These are phyloP conservation scores for Conus betulinus DNA, from an alignment of 1,140 invertebrate genomes.

Conservation along the genomic window DNA sequence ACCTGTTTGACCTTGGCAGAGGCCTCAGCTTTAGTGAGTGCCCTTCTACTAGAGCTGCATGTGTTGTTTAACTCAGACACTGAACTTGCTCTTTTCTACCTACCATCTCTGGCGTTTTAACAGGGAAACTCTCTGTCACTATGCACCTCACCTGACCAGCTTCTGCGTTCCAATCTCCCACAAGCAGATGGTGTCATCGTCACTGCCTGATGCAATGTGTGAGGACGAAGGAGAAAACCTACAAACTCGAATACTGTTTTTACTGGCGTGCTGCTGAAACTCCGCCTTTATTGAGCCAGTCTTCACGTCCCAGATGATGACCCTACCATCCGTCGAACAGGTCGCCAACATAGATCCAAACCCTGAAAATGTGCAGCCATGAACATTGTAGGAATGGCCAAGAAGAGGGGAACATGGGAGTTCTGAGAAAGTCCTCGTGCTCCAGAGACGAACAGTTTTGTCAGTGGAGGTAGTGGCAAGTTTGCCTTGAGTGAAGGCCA, in stretches of 20 bases:
- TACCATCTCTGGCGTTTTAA: too few relatives aligned
- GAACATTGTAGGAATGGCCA: conserved; percentile 75
- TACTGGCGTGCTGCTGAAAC: conserved; percentile 80
- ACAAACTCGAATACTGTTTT: conserved; percentile 82
- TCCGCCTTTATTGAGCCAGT: conserved; percentile 80
- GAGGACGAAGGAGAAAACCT: conserved; percentile 83
- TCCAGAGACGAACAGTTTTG: conserved; percentile 75
- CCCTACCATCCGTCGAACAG: conserved; percentile 84
- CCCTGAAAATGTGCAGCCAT: conserved; percentile 81
- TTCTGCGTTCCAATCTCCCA: conserved; percentile 84
- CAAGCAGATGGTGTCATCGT: conserved; percentile 84
- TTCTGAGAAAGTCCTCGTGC: conserved; percentile 68
- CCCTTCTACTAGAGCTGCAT: too few relatives aligned
- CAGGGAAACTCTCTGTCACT: too few relatives aligned
- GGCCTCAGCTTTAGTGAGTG: too few relatives aligned
- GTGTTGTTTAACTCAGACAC: too few relatives aligned
- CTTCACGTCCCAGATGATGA: conserved; percentile 83
- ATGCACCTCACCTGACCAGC: conserved; percentile 78
- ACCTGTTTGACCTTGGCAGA: too few relatives aligned
- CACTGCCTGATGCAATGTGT: conserved; percentile 83
- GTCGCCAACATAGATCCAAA: conserved; percentile 83
- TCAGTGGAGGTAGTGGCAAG: conserved; percentile 75
- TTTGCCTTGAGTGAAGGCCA: conserved; percentile 65
- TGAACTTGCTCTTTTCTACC: too few relatives aligned
- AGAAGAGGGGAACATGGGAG: conserved; percentile 71